A percentile compares a stretch with the other conserved stretches of the same genome.
These are phyloP conservation scores for Anaspis maculata DNA, from an alignment of 2,888 invertebrate species.

Conservation along the genomic window DNA sequence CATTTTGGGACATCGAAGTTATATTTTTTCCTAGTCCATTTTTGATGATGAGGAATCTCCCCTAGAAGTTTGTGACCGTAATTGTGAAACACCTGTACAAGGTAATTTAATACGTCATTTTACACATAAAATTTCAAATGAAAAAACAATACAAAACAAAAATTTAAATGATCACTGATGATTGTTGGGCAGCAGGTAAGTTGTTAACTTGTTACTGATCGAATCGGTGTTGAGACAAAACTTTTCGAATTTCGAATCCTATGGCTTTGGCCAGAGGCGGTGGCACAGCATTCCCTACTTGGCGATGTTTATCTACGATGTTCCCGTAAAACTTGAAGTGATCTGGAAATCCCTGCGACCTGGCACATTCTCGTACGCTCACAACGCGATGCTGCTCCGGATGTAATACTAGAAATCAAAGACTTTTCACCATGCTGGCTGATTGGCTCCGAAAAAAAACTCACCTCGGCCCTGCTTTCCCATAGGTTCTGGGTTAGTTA, in stretches of 20 bases:
- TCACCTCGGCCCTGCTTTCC: conserved; percentile 72
- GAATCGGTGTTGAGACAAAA: conserved; percentile 26
- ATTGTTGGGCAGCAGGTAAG: too few species aligned
- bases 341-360: conserved; percentile 80
- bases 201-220: too few species aligned
- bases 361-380: conserved; percentile 79
- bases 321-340: conserved; percentile 66
- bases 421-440: background rate
- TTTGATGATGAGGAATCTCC: too few species aligned
- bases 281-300: conserved; percentile 87
- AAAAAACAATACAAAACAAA: too few species aligned
- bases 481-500: conserved; percentile 84
- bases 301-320: conserved; percentile 69
- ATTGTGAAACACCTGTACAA: too few species aligned
- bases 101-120: too few species aligned
- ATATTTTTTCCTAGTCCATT: too few species aligned
- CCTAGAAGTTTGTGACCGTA: too few species aligned
- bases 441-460: background rate
- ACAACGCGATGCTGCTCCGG: conserved; percentile 73
- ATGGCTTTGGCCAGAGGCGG: conserved; percentile 72
- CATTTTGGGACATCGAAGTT: too few species aligned
- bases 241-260: conserved; percentile 63
- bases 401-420: conserved; percentile 54
- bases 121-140: too few species aligned
- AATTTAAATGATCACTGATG: too few species aligned